A percentile compares a stretch with the other conserved stretches of the same genome.
Evolutionary conservation across 2,113 vertebrate species (phyloP).

Genomic region (Ictalurus punctatus): DNA sequence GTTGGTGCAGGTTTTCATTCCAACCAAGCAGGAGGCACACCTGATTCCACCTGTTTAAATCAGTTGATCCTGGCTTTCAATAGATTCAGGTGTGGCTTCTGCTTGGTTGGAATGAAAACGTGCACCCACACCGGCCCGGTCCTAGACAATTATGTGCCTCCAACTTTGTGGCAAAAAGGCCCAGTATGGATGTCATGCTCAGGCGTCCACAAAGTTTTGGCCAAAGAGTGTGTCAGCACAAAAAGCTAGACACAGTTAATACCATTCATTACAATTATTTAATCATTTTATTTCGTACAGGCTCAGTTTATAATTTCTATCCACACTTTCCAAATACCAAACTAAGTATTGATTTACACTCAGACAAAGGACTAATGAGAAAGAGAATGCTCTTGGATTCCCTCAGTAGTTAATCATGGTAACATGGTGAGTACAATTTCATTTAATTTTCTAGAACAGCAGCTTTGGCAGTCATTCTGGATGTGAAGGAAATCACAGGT

Average conservation of each 20-base stretch:
- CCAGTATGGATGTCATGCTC: no score
- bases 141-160: not conserved
- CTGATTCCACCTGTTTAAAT: not conserved
- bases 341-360: not conserved
- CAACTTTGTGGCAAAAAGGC: not conserved
- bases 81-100: no score
- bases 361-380: not conserved
- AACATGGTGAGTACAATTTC: not conserved
- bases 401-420: not conserved
- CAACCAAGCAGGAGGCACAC: no score
- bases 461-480: not conserved
- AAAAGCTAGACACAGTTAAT: not conserved
- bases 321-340: not conserved
- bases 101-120: no score
- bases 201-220: not conserved
- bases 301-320: not conserved
- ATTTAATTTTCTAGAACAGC: not conserved
- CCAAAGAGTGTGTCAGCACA: not conserved
- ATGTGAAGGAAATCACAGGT: not conserved
- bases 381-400: not conserved
- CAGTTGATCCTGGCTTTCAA: no score
- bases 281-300: not conserved
- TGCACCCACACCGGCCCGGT: no score
- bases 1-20: no score
- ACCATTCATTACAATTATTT: not conserved